These are phyloP conservation scores for Drosophila neonasuta DNA, from an alignment of 2,888 invertebrate species.

Conservation along the genomic window DNA sequence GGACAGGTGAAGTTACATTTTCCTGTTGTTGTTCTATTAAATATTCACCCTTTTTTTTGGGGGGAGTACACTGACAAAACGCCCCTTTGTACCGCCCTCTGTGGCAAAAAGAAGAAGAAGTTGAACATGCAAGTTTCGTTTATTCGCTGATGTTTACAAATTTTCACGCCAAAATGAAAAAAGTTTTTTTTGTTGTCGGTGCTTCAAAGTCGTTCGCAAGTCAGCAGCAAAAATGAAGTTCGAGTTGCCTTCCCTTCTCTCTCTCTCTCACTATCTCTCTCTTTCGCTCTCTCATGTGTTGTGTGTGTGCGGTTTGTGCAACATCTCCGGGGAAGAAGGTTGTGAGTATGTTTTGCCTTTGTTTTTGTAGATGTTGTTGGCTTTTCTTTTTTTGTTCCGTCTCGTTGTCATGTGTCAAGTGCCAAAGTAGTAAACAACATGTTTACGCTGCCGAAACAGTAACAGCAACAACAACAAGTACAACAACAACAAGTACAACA, in stretches of 20 bases:
- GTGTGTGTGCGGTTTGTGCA: conserved; percentile 16
- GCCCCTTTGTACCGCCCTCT: background rate
- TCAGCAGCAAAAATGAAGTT: conserved; percentile 40
- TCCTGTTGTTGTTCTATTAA: conserved; percentile 54
- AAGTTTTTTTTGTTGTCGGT: conserved; percentile 41
- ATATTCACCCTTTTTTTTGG: conserved; percentile 68
- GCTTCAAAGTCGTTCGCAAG: conserved; percentile 42
- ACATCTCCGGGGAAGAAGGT: conserved; percentile 37
- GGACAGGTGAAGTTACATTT: conserved; percentile 36
- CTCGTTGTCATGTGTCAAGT: conserved; percentile 72
- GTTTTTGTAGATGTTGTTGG: too few species aligned
- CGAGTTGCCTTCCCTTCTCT: conserved; percentile 6
- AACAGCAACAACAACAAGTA: conserved; percentile 16
- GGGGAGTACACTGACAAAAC: conserved; percentile 5
- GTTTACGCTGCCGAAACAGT: conserved; percentile 38
- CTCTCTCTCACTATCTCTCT: background rate
- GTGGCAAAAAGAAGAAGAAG: conserved; percentile 3
- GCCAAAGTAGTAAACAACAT: conserved; percentile 59
- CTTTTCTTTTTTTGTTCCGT: conserved; percentile 12
- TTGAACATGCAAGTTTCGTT: conserved; percentile 59
- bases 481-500: conserved; percentile 32
- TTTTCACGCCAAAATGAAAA: conserved; percentile 74
- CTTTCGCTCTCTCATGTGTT: background rate
- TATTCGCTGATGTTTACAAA: conserved; percentile 72
- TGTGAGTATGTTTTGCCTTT: background rate